Conservation (phyloP, 2,113 vertebrate genomes). For the Siniperca knerii region DNA sequence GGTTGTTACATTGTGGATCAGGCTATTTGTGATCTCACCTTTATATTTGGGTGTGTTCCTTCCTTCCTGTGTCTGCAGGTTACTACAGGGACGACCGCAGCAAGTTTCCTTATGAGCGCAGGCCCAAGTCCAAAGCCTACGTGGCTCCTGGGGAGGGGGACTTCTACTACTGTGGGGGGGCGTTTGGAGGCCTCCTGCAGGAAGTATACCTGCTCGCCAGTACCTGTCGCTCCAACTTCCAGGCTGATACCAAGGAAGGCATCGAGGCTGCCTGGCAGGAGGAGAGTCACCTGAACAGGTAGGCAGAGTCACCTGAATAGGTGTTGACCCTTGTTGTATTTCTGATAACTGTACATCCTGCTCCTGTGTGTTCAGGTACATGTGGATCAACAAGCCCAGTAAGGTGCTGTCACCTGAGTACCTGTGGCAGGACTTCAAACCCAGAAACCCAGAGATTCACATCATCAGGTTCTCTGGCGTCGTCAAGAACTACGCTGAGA, state of each 20-base stretch:
- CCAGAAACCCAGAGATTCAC: conserved; percentile 68
- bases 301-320: background rate
- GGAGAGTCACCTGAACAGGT: conserved; percentile 87
- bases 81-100: conserved; percentile 70
- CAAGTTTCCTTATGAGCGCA: conserved; percentile 81
- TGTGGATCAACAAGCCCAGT: conserved; percentile 83
- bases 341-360: conserved; percentile 22
- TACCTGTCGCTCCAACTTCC: conserved; percentile 78
- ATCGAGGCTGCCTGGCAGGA: conserved; percentile 86
- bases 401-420: conserved; percentile 87
- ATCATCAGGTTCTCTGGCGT: conserved; percentile 79
- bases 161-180: conserved; percentile 84
- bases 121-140: conserved; percentile 75
- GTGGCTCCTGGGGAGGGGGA: conserved; percentile 78
- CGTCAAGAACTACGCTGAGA: conserved; percentile 68
- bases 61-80: conserved; percentile 45
- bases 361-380: conserved; percentile 61
- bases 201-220: conserved; percentile 74
- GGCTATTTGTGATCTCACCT: background rate
- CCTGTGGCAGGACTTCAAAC: conserved; percentile 83
- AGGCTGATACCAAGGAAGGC: conserved; percentile 77
- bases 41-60: background rate
- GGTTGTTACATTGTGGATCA: background rate
- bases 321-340: background rate
- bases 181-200: conserved; percentile 81